These are phyloP conservation scores for Eristalinus aeneus DNA, from an alignment of 2,888 invertebrate genomes.

Conservation along the genomic window DNA sequence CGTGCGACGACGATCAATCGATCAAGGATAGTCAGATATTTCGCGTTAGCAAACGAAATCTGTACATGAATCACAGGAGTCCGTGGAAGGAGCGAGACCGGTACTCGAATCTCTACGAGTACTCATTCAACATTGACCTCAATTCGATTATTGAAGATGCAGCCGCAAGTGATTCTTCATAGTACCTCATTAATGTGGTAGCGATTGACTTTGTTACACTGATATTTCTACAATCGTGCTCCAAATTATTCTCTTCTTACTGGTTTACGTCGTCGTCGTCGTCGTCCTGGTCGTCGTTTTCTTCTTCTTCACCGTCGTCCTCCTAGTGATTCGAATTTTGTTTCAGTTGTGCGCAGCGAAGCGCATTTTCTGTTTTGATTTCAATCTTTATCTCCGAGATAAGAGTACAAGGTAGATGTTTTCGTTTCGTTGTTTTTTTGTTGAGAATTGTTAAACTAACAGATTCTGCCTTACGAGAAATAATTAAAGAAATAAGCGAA, in stretches of 20 bases:
- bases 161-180: conserved; percentile 81
- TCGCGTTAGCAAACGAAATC: conserved; percentile 81
- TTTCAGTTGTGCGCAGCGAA: neutral
- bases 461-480: conserved; percentile 69
- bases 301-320: conserved; percentile 1
- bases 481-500: conserved; percentile 13
- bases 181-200: conserved; percentile 76
- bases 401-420: conserved; percentile 63
- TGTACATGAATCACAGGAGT: conserved; percentile 81
- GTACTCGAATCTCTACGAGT: conserved; percentile 81
- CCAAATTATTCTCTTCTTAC: neutral
- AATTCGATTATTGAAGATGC: conserved; percentile 81
- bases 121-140: conserved; percentile 80
- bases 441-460: conserved; percentile 62
- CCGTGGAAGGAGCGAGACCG: conserved; percentile 80
- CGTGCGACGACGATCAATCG: conserved; percentile 80
- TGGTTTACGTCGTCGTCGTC: neutral
- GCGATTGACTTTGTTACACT: conserved; percentile 37
- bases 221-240: conserved; percentile 34
- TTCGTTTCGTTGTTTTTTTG: conserved; percentile 19
- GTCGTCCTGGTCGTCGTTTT: conserved; percentile 2
- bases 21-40: conserved; percentile 81
- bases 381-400: conserved; percentile 25
- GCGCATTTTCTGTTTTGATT: neutral
- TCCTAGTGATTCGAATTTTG: conserved; percentile 17